Evolutionary conservation across 2,888 invertebrate genomes (phyloP), one percentile per base, ranked within the genome.

Genomic region (Chydorus sphaericus): DNA sequence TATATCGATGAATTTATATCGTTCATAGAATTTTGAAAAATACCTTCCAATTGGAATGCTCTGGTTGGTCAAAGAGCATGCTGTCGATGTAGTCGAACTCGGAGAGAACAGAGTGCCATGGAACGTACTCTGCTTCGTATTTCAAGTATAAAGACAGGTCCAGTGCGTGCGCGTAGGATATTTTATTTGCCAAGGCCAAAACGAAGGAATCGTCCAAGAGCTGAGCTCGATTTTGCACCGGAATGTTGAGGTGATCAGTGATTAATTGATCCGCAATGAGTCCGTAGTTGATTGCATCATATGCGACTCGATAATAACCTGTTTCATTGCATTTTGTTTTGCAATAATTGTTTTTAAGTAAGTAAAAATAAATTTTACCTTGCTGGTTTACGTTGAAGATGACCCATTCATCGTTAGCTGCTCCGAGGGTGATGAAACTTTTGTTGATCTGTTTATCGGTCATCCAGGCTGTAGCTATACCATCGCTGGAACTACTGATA

Each of bases 1-100:
- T n/a, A n/a, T n/a, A n/a, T n/a, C n/a, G n/a, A n/a, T n/a, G n/a
- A n/a, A n/a, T n/a, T n/a, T n/a, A n/a, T n/a, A n/a, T n/a, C n/a
- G n/a, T n/a, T n/a, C n/a, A 59, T 62, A 59, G 48, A 4, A 88
- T 67, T n/a, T n/a, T n/a, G n/a, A n/a, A n/a, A n/a, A n/a, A n/a
- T 44, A 76, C 75, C 86, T 80, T 80, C 61, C 80, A 78, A 57
- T 75, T 73, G 7, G 80, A 80, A 65, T 78, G 82, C 39, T 76
- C 72, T 0, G 78, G 69, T 0, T 77, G 75, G 23, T 80, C 74
- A n/a, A 75, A 74, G 7, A 85, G 66, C 39, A 81, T 76, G 20
- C 69, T 70, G 61, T 79, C 76, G 10, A 85, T 73, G 61, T 75
- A 75, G 29, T 68, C 68, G 8, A 88, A 69, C 44, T 78, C 80